Conservation (phyloP, 2,888 invertebrate species). For the Tholera decimalis region DNA sequence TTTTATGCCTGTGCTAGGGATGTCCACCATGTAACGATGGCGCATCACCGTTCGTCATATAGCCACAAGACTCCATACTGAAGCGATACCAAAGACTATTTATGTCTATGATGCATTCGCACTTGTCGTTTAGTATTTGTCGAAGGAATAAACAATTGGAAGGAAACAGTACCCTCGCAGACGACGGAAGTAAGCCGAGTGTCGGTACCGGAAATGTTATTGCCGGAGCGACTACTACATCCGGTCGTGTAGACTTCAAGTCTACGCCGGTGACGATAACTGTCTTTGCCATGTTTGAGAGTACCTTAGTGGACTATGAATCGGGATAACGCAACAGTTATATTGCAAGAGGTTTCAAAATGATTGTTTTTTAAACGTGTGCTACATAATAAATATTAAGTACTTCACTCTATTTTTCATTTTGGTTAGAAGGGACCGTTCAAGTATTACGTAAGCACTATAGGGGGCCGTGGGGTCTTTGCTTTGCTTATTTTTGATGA, state of each 20-base stretch:
- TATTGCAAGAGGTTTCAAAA: conserved; percentile 2
- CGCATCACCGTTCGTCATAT: too few relatives aligned
- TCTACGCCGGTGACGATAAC: conserved; percentile 77
- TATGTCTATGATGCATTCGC: conserved; percentile 49
- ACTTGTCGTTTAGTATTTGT: conserved; percentile 78
- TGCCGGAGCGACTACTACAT: conserved; percentile 89
- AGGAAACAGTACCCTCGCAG: conserved; percentile 86
- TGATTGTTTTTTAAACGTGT: too few relatives aligned
- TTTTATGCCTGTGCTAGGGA: too few relatives aligned
- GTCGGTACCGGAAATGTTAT: conserved; percentile 90
- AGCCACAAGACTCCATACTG: too few relatives aligned
- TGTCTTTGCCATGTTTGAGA: conserved; percentile 78
- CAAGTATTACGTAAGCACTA: too few relatives aligned
- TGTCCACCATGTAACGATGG: too few relatives aligned
- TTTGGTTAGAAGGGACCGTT: too few relatives aligned
- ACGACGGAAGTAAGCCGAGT: conserved; percentile 88
- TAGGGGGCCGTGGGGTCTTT: too few relatives aligned
- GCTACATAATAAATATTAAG: too few relatives aligned
- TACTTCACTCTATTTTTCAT: too few relatives aligned
- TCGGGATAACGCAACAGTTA: conserved; percentile 59
- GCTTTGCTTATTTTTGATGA: too few relatives aligned
- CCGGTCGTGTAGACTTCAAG: conserved; percentile 87
- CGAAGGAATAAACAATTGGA: conserved; percentile 88
- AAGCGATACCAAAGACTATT: too few relatives aligned
- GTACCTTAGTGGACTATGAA: conserved; percentile 63